Evolutionary conservation across 2,888 invertebrate genomes (phyloP), one percentile per base, ranked within the genome.

Genomic region (Steromphala cineraria): DNA sequence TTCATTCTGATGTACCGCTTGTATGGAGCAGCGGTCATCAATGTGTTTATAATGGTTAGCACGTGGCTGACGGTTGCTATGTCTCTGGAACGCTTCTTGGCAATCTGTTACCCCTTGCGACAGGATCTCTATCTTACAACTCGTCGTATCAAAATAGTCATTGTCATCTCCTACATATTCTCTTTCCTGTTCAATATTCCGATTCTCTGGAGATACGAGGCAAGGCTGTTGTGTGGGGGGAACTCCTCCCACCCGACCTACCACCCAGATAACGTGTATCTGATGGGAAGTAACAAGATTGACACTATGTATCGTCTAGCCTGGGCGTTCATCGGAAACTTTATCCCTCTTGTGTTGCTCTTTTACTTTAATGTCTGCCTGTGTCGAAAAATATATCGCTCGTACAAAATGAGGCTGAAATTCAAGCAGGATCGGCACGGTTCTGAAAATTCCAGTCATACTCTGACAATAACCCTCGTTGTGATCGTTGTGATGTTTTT

Each of bases 1-100:
- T 84, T 91, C 75, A 79, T 90, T 62, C 83, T 92, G 17, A 89
- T 88, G 80, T 92, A 91, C 84, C 81, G 88, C 46, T 86, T 89
- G 67, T 92, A 91, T 83, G 84, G 87, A 53, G 86, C 90, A n/a
- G 89, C 90, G 2, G 81, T 92, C 28, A 89, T 91, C 81, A 92
- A 92, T 83, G 87, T 91, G 15, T 92, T 92, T 79, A 88, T 93
- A 95, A 95, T 96, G 53, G 95, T 96, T n/a, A 96, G 96, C 79
- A 96, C 96, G 2, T 95, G 96, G 95, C 95, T 96, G 95, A 95
- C 96, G 17, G 94, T 96, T 78, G 96, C 96, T 13, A 94, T 96
- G 87, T 96, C 96, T 21, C 94, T 96, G 82, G 96, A 96, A 91
- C 94, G 96, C 62, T 96, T 96, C 93, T 95, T 96, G 52, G 96